Evolutionary conservation across 30 jellyfish, hydroid and myxozoan genomes (phyloP), one percentile per base, ranked within the genome.

Genomic region (Turritopsis rubra): DNA sequence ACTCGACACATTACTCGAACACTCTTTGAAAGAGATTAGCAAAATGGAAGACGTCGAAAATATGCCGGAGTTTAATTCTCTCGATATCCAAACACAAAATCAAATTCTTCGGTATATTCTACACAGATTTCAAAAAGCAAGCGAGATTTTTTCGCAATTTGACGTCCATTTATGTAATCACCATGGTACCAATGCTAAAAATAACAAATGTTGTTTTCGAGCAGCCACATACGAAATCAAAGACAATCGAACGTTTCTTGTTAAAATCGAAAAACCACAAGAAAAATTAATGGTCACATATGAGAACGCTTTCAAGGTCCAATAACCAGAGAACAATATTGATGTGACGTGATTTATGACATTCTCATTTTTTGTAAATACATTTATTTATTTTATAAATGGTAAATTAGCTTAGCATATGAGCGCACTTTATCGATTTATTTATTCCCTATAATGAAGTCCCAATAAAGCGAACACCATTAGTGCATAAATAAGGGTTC

Each of bases 171-270:
- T 77, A 60, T 77, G 85, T 1, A 0, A 60, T 30, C 72, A 77
- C 85, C 85, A 77, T 77, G 76, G 85, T 1, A 29, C 25, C 71
- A 66, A 77, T 18, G 28, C 73, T 21, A 77, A 77, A 77, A 77
- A 77, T 77, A 77, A 77, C 72, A 66, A 30, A 0, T 77, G 85
- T 27, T 77, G 85, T 77, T 77, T 28, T 60, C 22, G 85, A 28
- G 66, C 85, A 0, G 85, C 85, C 21, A 77, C 85, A 0, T 77
- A 77, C 29, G 52, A 30, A 28, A 77, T 73, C 19, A 66, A 77
- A 77, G 28, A 77, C 23, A 52, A 29, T 23, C 85, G 72, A 19
- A 77, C 85, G 19, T 77, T 77, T 77, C 72, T 77, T 18, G 85
- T 77, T 8, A 30, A 77, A 77, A n/a, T 77, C 30, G 85, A 77